These are phyloP conservation scores for Conistra vaccinii DNA, from an alignment of 2,888 invertebrate genomes.

Conservation along the genomic window DNA sequence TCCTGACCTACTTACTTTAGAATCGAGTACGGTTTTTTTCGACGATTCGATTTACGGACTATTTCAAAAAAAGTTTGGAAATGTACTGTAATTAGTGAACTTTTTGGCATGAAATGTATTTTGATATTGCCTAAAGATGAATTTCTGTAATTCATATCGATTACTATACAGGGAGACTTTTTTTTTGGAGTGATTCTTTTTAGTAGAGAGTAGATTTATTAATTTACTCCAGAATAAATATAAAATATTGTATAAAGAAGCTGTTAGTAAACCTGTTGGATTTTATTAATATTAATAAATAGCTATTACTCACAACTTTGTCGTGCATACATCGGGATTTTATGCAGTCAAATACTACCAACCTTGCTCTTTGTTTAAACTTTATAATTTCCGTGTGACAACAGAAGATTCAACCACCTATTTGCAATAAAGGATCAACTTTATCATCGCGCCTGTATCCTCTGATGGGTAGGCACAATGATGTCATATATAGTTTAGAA, in stretches of 20 bases:
- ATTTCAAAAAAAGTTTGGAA: conserved; percentile 10
- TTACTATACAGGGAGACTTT: neutral
- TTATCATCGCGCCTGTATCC: too few relatives aligned
- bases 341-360: too few relatives aligned
- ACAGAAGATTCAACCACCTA: too few relatives aligned
- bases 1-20: conserved; percentile 56
- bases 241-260: neutral
- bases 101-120: neutral
- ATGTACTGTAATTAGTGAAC: neutral
- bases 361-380: too few relatives aligned
- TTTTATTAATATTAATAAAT: too few relatives aligned
- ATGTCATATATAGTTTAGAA: too few relatives aligned
- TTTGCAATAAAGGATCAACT: too few relatives aligned
- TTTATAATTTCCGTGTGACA: too few relatives aligned
- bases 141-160: neutral
- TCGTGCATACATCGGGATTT: too few relatives aligned
- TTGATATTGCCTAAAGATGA: neutral
- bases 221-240: neutral
- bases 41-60: neutral
- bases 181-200: neutral
- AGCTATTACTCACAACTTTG: too few relatives aligned
- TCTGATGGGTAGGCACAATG: too few relatives aligned
- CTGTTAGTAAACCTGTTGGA: neutral
- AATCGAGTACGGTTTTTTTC: conserved; percentile 27
- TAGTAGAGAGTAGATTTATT: neutral